These are phyloP conservation scores for Promerops cafer DNA, from an alignment of 2,113 vertebrate genomes.

Conservation along the genomic window DNA sequence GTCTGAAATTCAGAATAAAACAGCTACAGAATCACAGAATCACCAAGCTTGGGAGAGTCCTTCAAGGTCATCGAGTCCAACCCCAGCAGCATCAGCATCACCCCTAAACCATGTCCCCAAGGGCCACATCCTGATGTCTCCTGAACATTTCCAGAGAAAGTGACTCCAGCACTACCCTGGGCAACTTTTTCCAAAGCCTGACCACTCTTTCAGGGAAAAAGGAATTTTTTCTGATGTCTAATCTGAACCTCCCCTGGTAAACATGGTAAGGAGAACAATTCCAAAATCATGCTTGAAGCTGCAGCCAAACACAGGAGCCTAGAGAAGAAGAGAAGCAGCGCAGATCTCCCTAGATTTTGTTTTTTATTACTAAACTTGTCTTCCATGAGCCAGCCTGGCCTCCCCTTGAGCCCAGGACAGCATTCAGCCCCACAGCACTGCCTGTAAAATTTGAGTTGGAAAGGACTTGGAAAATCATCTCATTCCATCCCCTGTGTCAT, in stretches of 20 bases:
- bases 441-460: background rate
- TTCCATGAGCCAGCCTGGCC: background rate
- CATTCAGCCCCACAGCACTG: background rate
- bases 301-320: background rate
- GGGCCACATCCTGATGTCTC: background rate
- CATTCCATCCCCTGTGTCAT: accelerated
- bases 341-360: background rate
- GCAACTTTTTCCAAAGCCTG: background rate
- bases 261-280: background rate
- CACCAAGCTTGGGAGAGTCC: background rate
- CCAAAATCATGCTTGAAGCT: background rate
- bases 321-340: accelerated
- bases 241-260: background rate
- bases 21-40: background rate
- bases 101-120: too few relatives aligned
- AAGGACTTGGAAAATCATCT: background rate
- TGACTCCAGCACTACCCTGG: background rate
- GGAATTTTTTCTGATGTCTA: background rate
- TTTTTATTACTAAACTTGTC: background rate
- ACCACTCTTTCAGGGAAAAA: background rate
- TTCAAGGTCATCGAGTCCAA: background rate
- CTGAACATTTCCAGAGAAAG: background rate
- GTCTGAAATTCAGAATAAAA: background rate
- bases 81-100: background rate
- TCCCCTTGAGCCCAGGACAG: background rate